Evolutionary conservation across 2,797 vertebrate genomes (phyloP).

Genomic region (Psittacula derbiana): DNA sequence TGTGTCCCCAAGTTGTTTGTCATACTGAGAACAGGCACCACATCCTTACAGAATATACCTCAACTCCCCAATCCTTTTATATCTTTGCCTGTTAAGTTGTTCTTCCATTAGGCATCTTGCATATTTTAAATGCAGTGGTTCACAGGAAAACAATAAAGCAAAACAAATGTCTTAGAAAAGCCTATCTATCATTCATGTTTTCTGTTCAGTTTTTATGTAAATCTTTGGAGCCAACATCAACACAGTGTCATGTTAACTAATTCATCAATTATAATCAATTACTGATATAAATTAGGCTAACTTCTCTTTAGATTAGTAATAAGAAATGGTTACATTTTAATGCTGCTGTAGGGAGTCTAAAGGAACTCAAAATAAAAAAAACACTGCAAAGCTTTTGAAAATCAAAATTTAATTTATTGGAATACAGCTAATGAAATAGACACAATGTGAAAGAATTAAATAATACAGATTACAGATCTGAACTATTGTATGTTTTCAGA

Average conservation of each 20-base stretch:
- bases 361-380: not conserved
- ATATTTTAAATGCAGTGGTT: slow-evolving; percentile 31
- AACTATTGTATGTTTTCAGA: not conserved
- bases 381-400: not conserved
- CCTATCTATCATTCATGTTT: not conserved
- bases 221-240: not conserved
- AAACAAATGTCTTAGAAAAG: not conserved
- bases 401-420: not conserved
- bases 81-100: not conserved
- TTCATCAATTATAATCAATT: not conserved
- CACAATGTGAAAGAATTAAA: not conserved
- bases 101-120: slow-evolving; percentile 11
- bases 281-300: not conserved
- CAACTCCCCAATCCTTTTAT: not conserved
- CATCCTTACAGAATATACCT: not conserved
- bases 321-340: not conserved
- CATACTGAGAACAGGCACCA: not conserved
- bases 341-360: not conserved
- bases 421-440: not conserved
- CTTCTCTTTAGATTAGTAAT: not conserved
- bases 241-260: not conserved
- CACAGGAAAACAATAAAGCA: slow-evolving; percentile 4
- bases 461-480: not conserved
- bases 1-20: not conserved
- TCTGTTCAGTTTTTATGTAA: not conserved